Evolutionary conservation across 2,797 vertebrate genomes (phyloP), one percentile per base, ranked within the genome.

Genomic region (Acanthopagrus latus): DNA sequence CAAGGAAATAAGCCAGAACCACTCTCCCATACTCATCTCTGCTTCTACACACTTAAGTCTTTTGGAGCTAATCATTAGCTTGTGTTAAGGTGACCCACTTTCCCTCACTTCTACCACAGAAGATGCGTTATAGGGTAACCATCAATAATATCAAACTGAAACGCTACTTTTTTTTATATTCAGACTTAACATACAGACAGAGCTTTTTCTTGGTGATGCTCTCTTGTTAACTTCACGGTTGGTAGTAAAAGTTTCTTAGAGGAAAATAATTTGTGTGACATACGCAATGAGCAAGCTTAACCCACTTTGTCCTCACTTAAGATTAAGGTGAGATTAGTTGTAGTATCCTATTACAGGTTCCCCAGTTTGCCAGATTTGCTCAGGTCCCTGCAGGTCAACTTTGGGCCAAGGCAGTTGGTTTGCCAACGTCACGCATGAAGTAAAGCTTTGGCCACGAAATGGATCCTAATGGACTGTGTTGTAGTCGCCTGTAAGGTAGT

Each of bases 301-400:
- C 85, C 84, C 57, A 84, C 66, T 90, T 90, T 69, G 74, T 82
- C 63, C 71, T 51, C 57, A 60, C 52, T 71, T 86, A 20, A 88
- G 87, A 83, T 94, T 87, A 84, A 84, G 74, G 86, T 87, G 87
- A 87, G 92, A 92, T 93, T 91, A 93, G 50, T 69, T 59, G 38
- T 59, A 25, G 76, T 76, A 82, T 91, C 85, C 86, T 69, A 81
- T 90, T 90, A 88, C 50, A 57, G 78, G 33, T 82, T 87, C 56
- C 77, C 43, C 46, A 74, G 64, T 76, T 77, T 76, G 25, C 65
- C 74, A 56, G 58, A 68, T 78, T 57, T 67, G n/a, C 59, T 68
- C 25, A 57, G 12, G 50, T 68, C 20, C 25, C 11, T 56, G 38
- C 7, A 7, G 64, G 33, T 78, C 11, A 62, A 44, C 70, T 88